Evolutionary conservation across 2,888 invertebrate species (phyloP).

Genomic region (Diabrotica balteata): DNA sequence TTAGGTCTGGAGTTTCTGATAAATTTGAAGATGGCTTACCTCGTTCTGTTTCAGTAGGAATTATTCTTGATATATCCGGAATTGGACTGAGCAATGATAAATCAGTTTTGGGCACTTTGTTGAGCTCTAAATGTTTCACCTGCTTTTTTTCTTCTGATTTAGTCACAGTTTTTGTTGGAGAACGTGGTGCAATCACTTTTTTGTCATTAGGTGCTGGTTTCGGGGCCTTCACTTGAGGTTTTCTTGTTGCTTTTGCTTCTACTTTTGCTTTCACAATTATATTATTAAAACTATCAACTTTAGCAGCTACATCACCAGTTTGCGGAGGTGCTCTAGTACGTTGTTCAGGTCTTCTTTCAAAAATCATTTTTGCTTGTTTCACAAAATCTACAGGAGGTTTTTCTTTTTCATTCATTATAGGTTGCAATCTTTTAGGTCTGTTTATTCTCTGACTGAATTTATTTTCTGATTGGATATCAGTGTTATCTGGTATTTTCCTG

Average conservation of each 20-base stretch:
- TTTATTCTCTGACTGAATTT: slow-evolving; percentile 54
- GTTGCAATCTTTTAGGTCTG: slow-evolving; percentile 69
- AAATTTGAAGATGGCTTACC: slow-evolving; percentile 44
- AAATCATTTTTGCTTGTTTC: slow-evolving; percentile 83
- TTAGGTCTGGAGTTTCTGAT: slow-evolving; percentile 62
- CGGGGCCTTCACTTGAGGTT: slow-evolving; percentile 61
- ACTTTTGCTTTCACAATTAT: slow-evolving; percentile 67
- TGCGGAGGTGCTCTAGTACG: slow-evolving; percentile 62
- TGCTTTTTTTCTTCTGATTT: slow-evolving; percentile 12
- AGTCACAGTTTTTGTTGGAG: slow-evolving; percentile 36
- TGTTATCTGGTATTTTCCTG: slow-evolving; percentile 42
- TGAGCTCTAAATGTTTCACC: slow-evolving; percentile 33
- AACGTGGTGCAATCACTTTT: slow-evolving; percentile 33
- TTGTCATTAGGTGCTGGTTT: slow-evolving; percentile 59
- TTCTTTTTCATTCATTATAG: slow-evolving; percentile 75
- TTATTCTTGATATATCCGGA: slow-evolving; percentile 55
- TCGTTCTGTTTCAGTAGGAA: slow-evolving; percentile 34
- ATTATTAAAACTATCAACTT: slow-evolving; percentile 70
- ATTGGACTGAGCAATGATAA: slow-evolving; percentile 52
- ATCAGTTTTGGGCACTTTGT: slow-evolving; percentile 36
- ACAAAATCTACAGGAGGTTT: slow-evolving; percentile 90
- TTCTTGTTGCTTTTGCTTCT: slow-evolving; percentile 42
- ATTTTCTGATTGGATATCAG: slow-evolving; percentile 39
- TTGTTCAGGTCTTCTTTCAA: slow-evolving; percentile 73
- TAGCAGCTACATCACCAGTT: slow-evolving; percentile 70